These are phyloP conservation scores for Synchiropus splendidus DNA, from an alignment of 2,113 vertebrate genomes.

Conservation along the genomic window DNA sequence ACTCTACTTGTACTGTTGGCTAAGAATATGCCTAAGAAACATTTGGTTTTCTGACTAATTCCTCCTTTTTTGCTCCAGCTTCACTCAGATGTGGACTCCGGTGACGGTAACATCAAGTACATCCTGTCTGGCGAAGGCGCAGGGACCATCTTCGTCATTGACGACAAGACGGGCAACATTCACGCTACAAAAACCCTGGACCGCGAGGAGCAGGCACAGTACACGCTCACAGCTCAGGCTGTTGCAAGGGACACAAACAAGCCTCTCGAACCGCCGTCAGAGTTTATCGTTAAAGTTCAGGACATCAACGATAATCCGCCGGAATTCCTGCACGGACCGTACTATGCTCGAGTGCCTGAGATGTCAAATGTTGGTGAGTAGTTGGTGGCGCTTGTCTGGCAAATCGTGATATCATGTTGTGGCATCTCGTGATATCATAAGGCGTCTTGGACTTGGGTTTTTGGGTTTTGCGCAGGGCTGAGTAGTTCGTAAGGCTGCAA, in stretches of 20 bases:
- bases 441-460: not conserved
- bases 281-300: slow-evolving; percentile 98
- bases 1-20: too few relatives aligned
- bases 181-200: slow-evolving; percentile 97
- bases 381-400: not conserved
- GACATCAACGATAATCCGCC: slow-evolving; percentile 98
- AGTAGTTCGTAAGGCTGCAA: not conserved
- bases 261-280: slow-evolving; percentile 88
- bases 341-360: slow-evolving; percentile 92
- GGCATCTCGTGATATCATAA: not conserved
- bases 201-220: slow-evolving; percentile 93
- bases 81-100: slow-evolving; percentile 93
- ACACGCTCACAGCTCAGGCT: slow-evolving; percentile 92
- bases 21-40: too few relatives aligned
- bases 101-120: slow-evolving; percentile 92
- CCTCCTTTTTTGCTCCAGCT: slow-evolving; percentile 67
- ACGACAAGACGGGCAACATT: slow-evolving; percentile 98
- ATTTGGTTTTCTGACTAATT: not conserved
- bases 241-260: slow-evolving; percentile 89
- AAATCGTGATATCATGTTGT: not conserved
- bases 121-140: slow-evolving; percentile 98
- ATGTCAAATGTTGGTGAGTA: slow-evolving; percentile 96
- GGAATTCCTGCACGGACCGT: slow-evolving; percentile 89
- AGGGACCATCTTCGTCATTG: slow-evolving; percentile 96
- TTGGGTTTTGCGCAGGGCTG: not conserved